A percentile compares a stretch with the other conserved stretches of the same genome.
phyloP scores from a whole-genome alignment of 2,797 vertebrate species.

The Channa striata region DNA sequence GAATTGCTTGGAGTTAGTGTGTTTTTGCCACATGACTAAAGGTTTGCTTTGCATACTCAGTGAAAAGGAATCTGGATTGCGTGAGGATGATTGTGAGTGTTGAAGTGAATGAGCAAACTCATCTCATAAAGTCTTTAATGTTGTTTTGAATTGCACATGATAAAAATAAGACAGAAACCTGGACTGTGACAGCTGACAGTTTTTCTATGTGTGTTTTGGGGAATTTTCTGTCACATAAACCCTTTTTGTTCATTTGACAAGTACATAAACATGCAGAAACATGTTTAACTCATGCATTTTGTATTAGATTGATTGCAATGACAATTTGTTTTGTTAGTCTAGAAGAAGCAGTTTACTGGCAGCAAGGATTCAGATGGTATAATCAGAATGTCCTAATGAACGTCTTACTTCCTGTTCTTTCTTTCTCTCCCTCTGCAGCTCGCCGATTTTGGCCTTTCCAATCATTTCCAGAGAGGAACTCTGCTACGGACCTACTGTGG shows the following conservation, averaged over 20 bases:
- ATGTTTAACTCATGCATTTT: too few relatives aligned
- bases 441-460: conserved; percentile 87
- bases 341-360: neutral
- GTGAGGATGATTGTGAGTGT: conserved; percentile 12
- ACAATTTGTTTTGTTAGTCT: neutral
- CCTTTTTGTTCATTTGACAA: neutral
- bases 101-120: neutral
- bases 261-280: neutral
- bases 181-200: conserved; percentile 18
- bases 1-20: conserved; percentile 49
- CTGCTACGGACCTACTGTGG: conserved; percentile 88
- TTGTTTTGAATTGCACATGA: neutral
- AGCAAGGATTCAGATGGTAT: neutral
- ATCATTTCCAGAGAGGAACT: conserved; percentile 73
- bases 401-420: conserved; percentile 3
- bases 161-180: conserved; percentile 7
- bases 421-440: conserved; percentile 71
- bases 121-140: conserved; percentile 1
- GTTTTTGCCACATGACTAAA: conserved; percentile 44
- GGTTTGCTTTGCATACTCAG: conserved; percentile 22
- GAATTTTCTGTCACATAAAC: too few relatives aligned
- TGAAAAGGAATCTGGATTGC: conserved; percentile 53
- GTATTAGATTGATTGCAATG: too few relatives aligned
- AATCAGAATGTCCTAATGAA: neutral
- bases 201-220: neutral